A percentile compares a stretch with the other conserved stretches of the same genome.
Evolutionary conservation across 2,113 vertebrate species (phyloP).

Genomic region (Tachycineta bicolor): DNA sequence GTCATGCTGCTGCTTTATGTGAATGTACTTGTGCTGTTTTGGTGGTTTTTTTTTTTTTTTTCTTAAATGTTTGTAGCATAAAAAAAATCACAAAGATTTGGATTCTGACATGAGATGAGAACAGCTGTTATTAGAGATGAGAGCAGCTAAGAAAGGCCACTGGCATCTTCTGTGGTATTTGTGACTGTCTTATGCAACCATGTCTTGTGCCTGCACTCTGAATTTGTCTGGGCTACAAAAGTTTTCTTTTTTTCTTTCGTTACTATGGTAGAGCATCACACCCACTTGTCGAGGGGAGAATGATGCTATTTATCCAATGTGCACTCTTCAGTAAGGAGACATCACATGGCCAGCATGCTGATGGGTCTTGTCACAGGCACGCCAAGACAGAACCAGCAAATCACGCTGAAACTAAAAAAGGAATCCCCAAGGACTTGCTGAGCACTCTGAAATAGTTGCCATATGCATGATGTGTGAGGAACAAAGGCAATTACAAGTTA

Average conservation of each 20-base stretch:
- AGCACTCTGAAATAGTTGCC: not conserved
- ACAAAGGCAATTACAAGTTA: not conserved
- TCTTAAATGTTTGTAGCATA: not conserved
- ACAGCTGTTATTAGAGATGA: not conserved
- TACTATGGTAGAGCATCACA: not conserved
- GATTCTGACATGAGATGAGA: not conserved
- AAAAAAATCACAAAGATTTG: not conserved
- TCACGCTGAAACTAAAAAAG: not conserved
- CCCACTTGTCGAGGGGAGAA: not conserved
- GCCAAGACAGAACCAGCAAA: not conserved
- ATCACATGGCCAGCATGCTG: fast-evolving
- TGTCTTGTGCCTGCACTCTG: not conserved
- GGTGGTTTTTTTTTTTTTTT: not conserved
- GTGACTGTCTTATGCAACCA: fast-evolving
- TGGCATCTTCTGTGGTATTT: not conserved
- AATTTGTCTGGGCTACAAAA: not conserved
- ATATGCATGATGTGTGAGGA: not conserved
- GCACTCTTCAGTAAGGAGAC: not conserved
- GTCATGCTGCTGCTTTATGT: not conserved
- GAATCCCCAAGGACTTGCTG: not conserved
- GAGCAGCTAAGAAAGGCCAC: not conserved
- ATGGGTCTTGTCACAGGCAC: not conserved
- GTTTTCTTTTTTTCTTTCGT: not conserved
- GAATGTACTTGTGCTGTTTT: not conserved
- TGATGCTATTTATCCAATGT: not conserved